Evolutionary conservation across 2,797 vertebrate species (phyloP).

Genomic region (Darevskia mixta): DNA sequence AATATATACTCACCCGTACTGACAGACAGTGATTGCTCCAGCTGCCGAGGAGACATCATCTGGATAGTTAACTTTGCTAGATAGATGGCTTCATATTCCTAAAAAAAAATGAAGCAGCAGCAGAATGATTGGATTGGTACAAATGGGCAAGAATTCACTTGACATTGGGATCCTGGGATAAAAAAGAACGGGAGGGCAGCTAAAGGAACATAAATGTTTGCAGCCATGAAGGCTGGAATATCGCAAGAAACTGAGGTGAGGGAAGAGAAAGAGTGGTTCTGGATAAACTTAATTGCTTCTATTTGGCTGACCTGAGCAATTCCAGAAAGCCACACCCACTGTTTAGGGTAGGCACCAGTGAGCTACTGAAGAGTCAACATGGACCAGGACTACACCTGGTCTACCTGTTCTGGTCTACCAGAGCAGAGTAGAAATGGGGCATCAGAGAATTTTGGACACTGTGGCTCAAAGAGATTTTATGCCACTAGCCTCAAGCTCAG

Average conservation of each 20-base stretch:
- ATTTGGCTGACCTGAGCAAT: not conserved
- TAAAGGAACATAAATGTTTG: not conserved
- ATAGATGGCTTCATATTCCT: conserved; percentile 99
- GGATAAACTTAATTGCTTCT: not conserved
- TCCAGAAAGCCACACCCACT: no score
- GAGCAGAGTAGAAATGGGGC: not conserved
- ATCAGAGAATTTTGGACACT: not conserved
- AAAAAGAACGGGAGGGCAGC: not conserved
- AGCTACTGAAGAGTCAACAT: no score
- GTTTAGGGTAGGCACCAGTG: no score
- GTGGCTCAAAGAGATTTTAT: not conserved
- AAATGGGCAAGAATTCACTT: not conserved
- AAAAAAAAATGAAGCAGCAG: conserved; percentile 36
- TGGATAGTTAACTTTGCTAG: conserved; percentile 97
- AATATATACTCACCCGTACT: conserved; percentile 84
- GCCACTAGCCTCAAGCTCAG: not conserved
- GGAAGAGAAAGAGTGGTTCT: not conserved
- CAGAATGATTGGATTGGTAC: fast-evolving
- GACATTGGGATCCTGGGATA: not conserved
- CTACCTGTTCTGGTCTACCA: not conserved
- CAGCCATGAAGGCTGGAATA: not conserved
- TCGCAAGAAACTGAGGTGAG: not conserved
- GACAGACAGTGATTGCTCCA: conserved; percentile 91
- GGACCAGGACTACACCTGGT: not conserved
- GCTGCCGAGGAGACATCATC: conserved; percentile 96